Percentiles rank a stretch among this genome's conserved stretches.
phyloP scores from a whole-genome alignment of 2,113 vertebrate genomes.

The Picathartes gymnocephalus region DNA sequence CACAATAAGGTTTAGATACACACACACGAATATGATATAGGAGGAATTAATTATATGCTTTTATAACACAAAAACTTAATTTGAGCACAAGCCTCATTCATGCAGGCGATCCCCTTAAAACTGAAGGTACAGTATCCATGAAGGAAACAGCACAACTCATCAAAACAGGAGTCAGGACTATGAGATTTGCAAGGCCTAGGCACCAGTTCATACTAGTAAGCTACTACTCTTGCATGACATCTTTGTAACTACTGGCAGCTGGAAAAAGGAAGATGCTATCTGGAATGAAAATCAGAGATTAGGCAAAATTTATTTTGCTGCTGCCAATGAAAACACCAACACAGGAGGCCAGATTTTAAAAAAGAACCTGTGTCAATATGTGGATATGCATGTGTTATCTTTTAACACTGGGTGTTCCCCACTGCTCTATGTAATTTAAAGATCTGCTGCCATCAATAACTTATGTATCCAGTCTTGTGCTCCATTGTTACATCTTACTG shows the following conservation, averaged over 20 bases:
- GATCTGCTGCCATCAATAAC: slow-evolving; percentile 10
- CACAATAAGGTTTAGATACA: background rate
- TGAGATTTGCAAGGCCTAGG: background rate
- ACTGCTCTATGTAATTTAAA: background rate
- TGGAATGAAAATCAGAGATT: slow-evolving; percentile 34
- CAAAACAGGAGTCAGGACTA: background rate
- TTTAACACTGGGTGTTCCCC: background rate
- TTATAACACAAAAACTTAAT: background rate
- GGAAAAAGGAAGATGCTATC: slow-evolving; percentile 32
- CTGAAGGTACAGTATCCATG: background rate
- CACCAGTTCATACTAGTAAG: background rate
- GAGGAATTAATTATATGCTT: background rate
- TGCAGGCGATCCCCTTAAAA: background rate
- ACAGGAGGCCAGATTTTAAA: slow-evolving; percentile 14
- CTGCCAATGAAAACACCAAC: slow-evolving; percentile 34
- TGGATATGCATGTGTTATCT: background rate
- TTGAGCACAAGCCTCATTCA: background rate
- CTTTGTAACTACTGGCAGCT: slow-evolving; percentile 11
- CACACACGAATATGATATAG: background rate
- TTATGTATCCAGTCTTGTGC: background rate
- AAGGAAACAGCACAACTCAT: background rate
- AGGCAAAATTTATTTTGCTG: slow-evolving; percentile 25
- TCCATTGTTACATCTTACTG: background rate
- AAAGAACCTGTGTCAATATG: slow-evolving; percentile 29
- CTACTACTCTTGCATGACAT: background rate